These are phyloP conservation scores for Pseudolaguvia tuberculata DNA, from an alignment of 2,113 vertebrate genomes.

Conservation along the genomic window DNA sequence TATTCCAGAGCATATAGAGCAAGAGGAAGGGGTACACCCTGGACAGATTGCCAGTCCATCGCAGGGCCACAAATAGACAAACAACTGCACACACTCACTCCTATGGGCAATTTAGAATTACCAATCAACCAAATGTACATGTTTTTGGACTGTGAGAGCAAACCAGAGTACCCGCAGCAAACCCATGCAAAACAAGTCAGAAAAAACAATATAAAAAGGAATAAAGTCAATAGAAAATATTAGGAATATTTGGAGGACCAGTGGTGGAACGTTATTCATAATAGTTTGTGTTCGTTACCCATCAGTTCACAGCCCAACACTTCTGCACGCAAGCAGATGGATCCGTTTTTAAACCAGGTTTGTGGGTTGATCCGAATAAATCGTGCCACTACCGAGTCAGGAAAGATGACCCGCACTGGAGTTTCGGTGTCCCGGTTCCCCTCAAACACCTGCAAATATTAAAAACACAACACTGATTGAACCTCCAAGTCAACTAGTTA, in stretches of 20 bases:
- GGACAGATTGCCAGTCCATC: too few relatives aligned
- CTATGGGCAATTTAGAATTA: too few relatives aligned
- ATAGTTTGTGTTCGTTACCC: slow-evolving; percentile 56
- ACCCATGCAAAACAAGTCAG: too few relatives aligned
- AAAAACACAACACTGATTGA: slow-evolving; percentile 2
- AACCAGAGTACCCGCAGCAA: too few relatives aligned
- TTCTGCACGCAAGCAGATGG: slow-evolving; percentile 86
- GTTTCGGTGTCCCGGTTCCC: slow-evolving; percentile 86
- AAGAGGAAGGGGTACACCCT: too few relatives aligned
- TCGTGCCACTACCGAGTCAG: slow-evolving; percentile 72
- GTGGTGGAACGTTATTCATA: neutral
- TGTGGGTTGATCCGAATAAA: slow-evolving; percentile 87
- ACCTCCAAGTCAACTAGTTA: neutral
- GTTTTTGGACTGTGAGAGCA: too few relatives aligned
- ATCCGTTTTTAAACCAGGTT: slow-evolving; percentile 86
- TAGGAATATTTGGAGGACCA: neutral
- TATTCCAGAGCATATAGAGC: too few relatives aligned
- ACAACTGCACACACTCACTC: too few relatives aligned
- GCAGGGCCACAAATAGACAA: too few relatives aligned
- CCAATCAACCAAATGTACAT: too few relatives aligned
- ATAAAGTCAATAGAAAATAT: neutral
- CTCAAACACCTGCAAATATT: slow-evolving; percentile 74
- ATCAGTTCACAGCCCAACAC: slow-evolving; percentile 83
- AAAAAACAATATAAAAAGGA: too few relatives aligned
- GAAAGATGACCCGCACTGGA: slow-evolving; percentile 77